Evolutionary conservation across 2,888 invertebrate genomes (phyloP), one percentile per base, ranked within the genome.

Genomic region (Hirtodrosophila duncani): DNA sequence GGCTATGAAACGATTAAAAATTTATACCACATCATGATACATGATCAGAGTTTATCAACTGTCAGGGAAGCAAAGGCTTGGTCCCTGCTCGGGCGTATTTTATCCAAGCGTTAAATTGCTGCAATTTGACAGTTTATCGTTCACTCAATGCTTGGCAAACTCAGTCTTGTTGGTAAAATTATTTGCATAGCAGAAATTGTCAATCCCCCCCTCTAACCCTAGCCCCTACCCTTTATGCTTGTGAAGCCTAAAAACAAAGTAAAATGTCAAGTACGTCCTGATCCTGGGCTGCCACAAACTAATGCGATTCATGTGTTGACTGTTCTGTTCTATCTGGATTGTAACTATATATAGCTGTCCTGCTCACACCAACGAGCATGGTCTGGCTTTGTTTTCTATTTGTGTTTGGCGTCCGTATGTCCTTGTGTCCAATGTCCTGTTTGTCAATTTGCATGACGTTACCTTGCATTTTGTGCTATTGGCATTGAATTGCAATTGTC

Each of bases 41-140:
- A n/a, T n/a, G n/a, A n/a, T n/a, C n/a, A n/a, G n/a, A n/a, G n/a
- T n/a, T n/a, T n/a, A n/a, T n/a, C n/a, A n/a, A n/a, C n/a, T n/a
- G n/a, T n/a, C n/a, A n/a, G n/a, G n/a, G n/a, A n/a, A n/a, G n/a
- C n/a, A n/a, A n/a, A n/a, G n/a, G n/a, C n/a, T n/a, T n/a, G n/a
- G n/a, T n/a, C 49, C 34, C 10, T 36, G 7, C 13, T 21, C 53
- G 34, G 51, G 31, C 17, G n/a, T n/a, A n/a, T n/a, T n/a, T n/a
- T n/a, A n/a, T n/a, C n/a, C n/a, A 81, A 74, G 67, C 74, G 82
- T 80, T 74, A 81, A 81, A 81, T 81, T 81, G 81, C 69, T 55
- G 75, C 74, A 81, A 82, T 83, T 83, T 83, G 75, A 83, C 78
- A 82, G 72, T 64, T 78, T 64, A 82, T 74, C 70, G 48, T 33